Base-by-base conservation (phyloP, 2,113 vertebrate genomes). In the Mionectes macconnelli region DNA sequence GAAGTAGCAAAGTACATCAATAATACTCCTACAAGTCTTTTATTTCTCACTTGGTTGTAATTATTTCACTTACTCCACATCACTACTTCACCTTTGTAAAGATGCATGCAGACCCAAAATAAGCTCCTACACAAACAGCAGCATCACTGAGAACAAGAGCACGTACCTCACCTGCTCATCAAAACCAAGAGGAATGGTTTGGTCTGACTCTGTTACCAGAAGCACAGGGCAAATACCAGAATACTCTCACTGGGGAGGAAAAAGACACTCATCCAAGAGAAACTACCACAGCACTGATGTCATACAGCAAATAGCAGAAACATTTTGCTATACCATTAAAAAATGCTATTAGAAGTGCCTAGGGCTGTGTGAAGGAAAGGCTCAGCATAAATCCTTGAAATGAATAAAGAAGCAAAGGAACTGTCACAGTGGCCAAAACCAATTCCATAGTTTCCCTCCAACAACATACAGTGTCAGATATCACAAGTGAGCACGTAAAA, bases 1-100 rank as follows among this genome's bases (percentile, higher is more conserved):
- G 64, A 73, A 67, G 69, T 6, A 90, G 77, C 27, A 75, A 92
- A 94, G 80, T 72, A 87, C 59, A 93, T 94, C 67, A 96, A 67
- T 94, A 95, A 95, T 53, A 87, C 25, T 89, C 40, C 23, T 77
- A n/a, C 69, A 62, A 82, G 81, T 79, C 82, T 84, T 77, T 80
- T 82, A 76, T 72, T 92, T 84, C 72, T 90, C 66, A 78, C 35
- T 85, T 80, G 42, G 37, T 79, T 85, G 63, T 49, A 89, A 92
- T 82, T 78, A 75, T n/a, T 92, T 90, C 21, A 75, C 62, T 73
- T 66, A 84, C 25, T 67, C 35, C 6, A 9, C 40, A 84, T 69
- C 53, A 53, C 28, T 27, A 40, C 57, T 85, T 76, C 53, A 76
- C 49, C 75, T 73, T 67, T 27, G 21, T 21, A 84, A 89, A 72